Conservation (phyloP, 2,888 invertebrate species). For the Leptinotarsa peninsularis region DNA sequence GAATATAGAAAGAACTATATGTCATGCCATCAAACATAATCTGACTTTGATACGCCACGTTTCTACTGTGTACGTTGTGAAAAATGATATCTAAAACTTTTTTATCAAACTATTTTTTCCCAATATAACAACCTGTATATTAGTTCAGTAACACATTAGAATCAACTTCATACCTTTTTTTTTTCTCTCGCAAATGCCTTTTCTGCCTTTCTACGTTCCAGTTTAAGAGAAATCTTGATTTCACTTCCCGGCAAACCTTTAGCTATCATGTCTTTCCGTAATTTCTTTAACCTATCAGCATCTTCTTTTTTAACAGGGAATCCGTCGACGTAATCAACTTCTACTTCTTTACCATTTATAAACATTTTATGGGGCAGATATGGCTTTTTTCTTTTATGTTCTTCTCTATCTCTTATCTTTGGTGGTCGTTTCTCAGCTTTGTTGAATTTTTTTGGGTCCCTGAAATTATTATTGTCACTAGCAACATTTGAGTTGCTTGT, state of each 20-base stretch:
- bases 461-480: not conserved
- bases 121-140: no score
- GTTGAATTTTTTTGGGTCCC: constrained; percentile 28
- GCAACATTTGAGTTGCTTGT: not conserved
- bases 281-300: constrained; percentile 72
- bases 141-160: not conserved
- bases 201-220: constrained; percentile 79
- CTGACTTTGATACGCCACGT: no score
- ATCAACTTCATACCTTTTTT: constrained; percentile 74
- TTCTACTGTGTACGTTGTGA: no score
- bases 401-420: constrained; percentile 54
- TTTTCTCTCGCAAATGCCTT: constrained; percentile 76
- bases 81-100: no score
- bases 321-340: constrained; percentile 75
- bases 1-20: no score
- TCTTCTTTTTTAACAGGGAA: constrained; percentile 80
- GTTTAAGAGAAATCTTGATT: constrained; percentile 74
- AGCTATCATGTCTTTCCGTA: constrained; percentile 74
- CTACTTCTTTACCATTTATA: constrained; percentile 74
- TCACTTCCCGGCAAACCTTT: constrained; percentile 78
- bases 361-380: constrained; percentile 66
- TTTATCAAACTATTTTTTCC: no score
- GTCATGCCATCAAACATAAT: no score
- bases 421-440: constrained; percentile 32
- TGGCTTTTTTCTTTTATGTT: constrained; percentile 58